Evolutionary conservation across 2,113 vertebrate genomes (phyloP).

Genomic region (Aegypius monachus): DNA sequence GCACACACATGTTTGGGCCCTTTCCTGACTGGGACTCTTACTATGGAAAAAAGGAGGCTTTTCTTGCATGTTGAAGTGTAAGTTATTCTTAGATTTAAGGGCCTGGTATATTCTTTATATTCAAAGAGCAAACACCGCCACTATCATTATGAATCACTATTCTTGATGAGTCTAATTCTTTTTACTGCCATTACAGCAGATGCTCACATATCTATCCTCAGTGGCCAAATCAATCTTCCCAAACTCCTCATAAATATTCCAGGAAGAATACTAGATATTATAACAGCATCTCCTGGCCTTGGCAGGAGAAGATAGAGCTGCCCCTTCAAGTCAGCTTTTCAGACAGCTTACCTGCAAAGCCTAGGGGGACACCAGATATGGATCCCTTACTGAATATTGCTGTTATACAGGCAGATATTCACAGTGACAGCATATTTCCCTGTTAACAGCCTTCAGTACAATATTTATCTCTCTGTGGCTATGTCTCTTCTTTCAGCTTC

Average conservation of each 20-base stretch:
- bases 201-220: constrained; percentile 65
- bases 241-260: constrained; percentile 54
- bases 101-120: constrained; percentile 60
- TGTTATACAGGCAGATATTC: background rate
- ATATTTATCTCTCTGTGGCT: background rate
- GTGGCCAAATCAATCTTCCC: constrained; percentile 56
- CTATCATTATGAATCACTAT: constrained; percentile 70
- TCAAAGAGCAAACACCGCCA: constrained; percentile 44
- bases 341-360: background rate
- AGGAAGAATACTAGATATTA: background rate
- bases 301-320: background rate
- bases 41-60: background rate
- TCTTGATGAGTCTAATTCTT: constrained; percentile 74
- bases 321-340: background rate
- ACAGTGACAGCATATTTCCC: background rate
- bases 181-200: constrained; percentile 69
- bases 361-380: background rate
- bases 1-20: background rate
- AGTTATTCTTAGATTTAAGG: constrained; percentile 22
- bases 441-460: background rate
- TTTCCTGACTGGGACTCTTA: background rate
- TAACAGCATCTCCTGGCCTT: background rate
- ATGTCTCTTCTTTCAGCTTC: background rate
- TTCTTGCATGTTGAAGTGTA: background rate
- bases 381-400: background rate